Percentiles rank a stretch among this genome's conserved stretches.
These are phyloP conservation scores for Liolophura sinensis DNA, from an alignment of 1,140 invertebrate species.

Conservation along the genomic window DNA sequence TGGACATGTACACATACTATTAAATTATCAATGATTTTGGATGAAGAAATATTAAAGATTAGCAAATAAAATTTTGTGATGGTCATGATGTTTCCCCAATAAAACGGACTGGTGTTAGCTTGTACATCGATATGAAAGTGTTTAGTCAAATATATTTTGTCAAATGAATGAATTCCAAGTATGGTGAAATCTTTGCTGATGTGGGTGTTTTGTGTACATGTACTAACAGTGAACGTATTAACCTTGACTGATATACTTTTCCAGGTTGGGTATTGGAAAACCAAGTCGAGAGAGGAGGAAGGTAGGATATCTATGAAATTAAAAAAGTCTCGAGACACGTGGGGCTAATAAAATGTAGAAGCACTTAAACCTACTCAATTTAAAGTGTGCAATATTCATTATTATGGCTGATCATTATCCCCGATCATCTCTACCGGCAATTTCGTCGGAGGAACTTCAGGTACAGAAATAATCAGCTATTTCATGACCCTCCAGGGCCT, in stretches of 20 bases:
- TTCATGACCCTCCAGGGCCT: too few relatives aligned
- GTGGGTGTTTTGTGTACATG: neutral
- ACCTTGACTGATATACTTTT: conserved; percentile 12
- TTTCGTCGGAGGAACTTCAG: too few relatives aligned
- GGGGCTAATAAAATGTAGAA: too few relatives aligned
- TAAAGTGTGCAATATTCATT: too few relatives aligned
- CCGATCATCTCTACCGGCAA: too few relatives aligned
- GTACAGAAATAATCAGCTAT: too few relatives aligned
- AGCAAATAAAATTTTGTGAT: neutral
- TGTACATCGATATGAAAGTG: neutral
- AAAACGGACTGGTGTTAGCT: neutral
- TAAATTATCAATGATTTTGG: too few relatives aligned
- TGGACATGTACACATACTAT: too few relatives aligned
- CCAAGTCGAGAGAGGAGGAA: conserved; percentile 51
- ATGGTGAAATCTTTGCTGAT: neutral
- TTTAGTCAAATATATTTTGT: conserved; percentile 4
- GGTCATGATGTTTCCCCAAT: neutral
- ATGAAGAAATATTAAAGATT: too few relatives aligned
- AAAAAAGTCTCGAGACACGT: too few relatives aligned
- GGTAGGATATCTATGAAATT: conserved; percentile 28
- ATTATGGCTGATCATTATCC: too few relatives aligned
- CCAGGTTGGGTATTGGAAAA: conserved; percentile 55
- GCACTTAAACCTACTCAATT: too few relatives aligned
- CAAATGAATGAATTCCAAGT: neutral
- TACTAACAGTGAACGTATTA: neutral